A percentile compares a stretch with the other conserved stretches of the same genome.
Evolutionary conservation across 2,797 vertebrate genomes (phyloP).

Genomic region (Chromobotia macracanthus): DNA sequence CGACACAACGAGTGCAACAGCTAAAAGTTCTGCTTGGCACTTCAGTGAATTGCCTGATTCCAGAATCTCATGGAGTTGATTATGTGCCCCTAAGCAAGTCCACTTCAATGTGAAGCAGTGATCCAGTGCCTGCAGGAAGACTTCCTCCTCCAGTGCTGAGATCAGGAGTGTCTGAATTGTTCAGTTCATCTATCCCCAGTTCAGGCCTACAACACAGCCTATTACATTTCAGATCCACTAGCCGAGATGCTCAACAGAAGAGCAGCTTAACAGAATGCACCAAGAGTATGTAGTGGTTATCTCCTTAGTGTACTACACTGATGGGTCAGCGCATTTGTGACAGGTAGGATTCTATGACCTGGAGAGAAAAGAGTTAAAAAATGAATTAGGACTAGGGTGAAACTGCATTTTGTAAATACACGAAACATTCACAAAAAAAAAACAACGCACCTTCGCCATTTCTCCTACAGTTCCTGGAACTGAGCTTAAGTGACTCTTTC

Average conservation of each 20-base stretch:
- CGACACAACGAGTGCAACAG: conserved; percentile 64
- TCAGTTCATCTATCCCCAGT: conserved; percentile 70
- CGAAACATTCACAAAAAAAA: conserved; percentile 1
- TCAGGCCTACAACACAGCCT: conserved; percentile 50
- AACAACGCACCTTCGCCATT: conserved; percentile 86
- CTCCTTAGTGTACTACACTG: conserved; percentile 67
- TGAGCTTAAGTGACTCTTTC: conserved; percentile 84
- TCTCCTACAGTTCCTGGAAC: conserved; percentile 95
- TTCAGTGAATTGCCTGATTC: conserved; percentile 73
- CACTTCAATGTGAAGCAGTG: conserved; percentile 87
- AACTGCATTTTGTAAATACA: not conserved
- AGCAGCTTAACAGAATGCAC: conserved; percentile 61
- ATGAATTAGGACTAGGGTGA: conserved; percentile 3
- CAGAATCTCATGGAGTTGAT: conserved; percentile 73
- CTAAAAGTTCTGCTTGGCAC: conserved; percentile 73
- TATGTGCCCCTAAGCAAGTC: conserved; percentile 69
- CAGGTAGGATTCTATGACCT: conserved; percentile 89
- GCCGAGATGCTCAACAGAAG: conserved; percentile 56
- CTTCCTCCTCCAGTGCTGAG: conserved; percentile 64
- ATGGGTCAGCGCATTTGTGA: conserved; percentile 85
- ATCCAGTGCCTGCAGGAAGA: conserved; percentile 65
- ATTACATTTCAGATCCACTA: conserved; percentile 56
- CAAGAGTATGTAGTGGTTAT: conserved; percentile 75
- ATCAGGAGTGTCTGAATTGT: conserved; percentile 69
- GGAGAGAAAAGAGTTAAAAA: conserved; percentile 48